Conservation (phyloP, 2,888 invertebrate genomes). For the Smittia aterrima region DNA sequence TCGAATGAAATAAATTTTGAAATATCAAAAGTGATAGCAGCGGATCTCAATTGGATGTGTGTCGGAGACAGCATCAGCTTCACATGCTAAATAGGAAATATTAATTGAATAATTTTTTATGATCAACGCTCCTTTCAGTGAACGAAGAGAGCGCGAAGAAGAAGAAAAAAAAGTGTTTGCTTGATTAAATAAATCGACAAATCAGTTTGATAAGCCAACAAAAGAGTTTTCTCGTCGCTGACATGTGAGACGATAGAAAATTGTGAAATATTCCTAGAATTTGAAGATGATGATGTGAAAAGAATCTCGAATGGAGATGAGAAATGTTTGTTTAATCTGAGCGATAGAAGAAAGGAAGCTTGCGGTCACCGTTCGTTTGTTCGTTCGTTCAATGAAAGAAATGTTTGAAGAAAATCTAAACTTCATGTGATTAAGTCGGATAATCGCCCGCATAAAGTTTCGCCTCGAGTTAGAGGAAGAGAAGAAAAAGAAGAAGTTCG, state of each 20-base stretch:
- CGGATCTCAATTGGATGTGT: conserved; percentile 5
- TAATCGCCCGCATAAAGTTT: conserved; percentile 14
- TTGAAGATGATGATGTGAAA: neutral
- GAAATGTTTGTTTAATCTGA: conserved; percentile 1
- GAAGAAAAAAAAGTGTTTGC: neutral
- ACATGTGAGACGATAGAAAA: neutral
- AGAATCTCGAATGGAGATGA: neutral
- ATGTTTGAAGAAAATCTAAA: conserved; percentile 11
- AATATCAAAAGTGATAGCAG: conserved; percentile 15
- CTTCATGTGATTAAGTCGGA: conserved; percentile 2
- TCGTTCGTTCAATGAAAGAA: conserved; percentile 5
- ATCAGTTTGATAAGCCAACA: neutral
- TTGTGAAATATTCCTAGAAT: conserved; percentile 3
- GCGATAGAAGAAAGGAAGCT: conserved; percentile 2
- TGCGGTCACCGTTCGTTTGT: neutral
- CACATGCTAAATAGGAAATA: conserved; percentile 39
- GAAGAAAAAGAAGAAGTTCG: neutral
- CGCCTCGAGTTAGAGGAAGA: neutral
- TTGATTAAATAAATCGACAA: conserved; percentile 9
- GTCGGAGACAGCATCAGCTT: neutral
- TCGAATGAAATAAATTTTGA: conserved; percentile 1
- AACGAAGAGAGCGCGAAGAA: neutral
- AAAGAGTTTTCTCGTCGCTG: neutral
- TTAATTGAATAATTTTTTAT: conserved; percentile 41
- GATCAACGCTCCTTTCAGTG: neutral